phyloP scores from a whole-genome alignment of 2,888 invertebrate species.

The Aromia moschata region DNA sequence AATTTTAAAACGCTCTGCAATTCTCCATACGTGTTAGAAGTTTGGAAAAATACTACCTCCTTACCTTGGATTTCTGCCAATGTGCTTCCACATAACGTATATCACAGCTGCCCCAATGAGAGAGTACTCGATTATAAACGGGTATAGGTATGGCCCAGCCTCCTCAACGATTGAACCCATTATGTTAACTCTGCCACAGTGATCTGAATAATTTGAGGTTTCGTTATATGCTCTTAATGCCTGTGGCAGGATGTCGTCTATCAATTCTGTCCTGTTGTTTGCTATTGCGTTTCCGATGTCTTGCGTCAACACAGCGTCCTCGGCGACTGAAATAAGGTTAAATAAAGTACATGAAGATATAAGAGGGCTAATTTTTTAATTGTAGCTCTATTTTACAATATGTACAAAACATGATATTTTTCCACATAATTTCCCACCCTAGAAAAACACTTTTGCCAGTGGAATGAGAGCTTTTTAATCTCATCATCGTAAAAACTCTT shows the following conservation, averaged over 20 bases:
- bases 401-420: too few species aligned
- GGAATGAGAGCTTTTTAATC: too few species aligned
- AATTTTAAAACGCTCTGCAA: too few species aligned
- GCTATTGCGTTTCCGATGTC: conserved; percentile 41
- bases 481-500: too few species aligned
- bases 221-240: conserved; percentile 49
- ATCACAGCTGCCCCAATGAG: conserved; percentile 94
- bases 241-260: conserved; percentile 58
- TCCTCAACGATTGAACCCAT: conserved; percentile 94
- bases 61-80: conserved; percentile 86
- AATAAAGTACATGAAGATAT: not conserved
- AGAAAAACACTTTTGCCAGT: too few species aligned
- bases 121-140: conserved; percentile 95
- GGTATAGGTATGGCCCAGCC: conserved; percentile 93
- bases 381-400: too few species aligned
- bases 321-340: conserved; percentile 45
- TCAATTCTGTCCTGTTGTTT: conserved; percentile 51
- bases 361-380: too few species aligned
- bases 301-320: conserved; percentile 44
- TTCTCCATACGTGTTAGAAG: too few species aligned
- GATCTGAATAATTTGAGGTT: conserved; percentile 64
- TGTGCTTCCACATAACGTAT: conserved; percentile 96
- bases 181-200: conserved; percentile 85
- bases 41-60: too few species aligned
- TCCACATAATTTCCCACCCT: too few species aligned